Percentiles rank a stretch among this genome's conserved stretches.
Evolutionary conservation across 2,113 vertebrate genomes (phyloP).

Genomic region (Sturnus vulgaris): DNA sequence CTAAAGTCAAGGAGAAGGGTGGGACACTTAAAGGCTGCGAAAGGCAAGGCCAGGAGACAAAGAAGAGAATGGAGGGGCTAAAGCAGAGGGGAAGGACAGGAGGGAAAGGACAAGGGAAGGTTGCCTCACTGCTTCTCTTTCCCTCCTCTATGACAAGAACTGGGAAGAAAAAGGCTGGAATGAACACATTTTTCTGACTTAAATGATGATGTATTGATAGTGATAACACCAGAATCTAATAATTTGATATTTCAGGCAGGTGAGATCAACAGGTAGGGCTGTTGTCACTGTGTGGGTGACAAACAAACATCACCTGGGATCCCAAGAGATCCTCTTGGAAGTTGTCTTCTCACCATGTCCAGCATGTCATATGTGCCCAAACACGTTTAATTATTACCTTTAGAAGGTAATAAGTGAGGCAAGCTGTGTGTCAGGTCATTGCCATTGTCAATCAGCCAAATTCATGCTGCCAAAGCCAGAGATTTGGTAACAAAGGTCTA

Average conservation of each 20-base stretch:
- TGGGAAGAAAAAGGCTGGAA: neutral
- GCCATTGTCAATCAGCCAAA: neutral
- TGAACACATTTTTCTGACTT: neutral
- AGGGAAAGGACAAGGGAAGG: neutral
- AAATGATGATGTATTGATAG: neutral
- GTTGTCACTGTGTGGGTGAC: neutral
- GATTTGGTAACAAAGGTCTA: neutral
- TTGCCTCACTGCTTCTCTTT: neutral
- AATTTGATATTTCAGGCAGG: neutral
- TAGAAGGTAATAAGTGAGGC: neutral
- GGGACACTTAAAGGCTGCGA: neutral
- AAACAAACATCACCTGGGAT: neutral
- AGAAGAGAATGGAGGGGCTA: neutral
- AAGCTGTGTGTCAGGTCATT: too few species aligned
- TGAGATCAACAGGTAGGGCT: neutral
- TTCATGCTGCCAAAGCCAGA: neutral
- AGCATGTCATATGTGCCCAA: neutral
- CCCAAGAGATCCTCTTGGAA: rapidly evolving
- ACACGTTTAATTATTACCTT: neutral
- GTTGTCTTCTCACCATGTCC: rapidly evolving
- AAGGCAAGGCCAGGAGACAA: neutral
- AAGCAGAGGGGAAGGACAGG: neutral
- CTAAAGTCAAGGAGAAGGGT: conserved; percentile 3
- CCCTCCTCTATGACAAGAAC: neutral
- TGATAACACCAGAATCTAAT: neutral